These are phyloP conservation scores for Zootoca vivipara DNA, from an alignment of 2,113 vertebrate genomes.

Conservation along the genomic window DNA sequence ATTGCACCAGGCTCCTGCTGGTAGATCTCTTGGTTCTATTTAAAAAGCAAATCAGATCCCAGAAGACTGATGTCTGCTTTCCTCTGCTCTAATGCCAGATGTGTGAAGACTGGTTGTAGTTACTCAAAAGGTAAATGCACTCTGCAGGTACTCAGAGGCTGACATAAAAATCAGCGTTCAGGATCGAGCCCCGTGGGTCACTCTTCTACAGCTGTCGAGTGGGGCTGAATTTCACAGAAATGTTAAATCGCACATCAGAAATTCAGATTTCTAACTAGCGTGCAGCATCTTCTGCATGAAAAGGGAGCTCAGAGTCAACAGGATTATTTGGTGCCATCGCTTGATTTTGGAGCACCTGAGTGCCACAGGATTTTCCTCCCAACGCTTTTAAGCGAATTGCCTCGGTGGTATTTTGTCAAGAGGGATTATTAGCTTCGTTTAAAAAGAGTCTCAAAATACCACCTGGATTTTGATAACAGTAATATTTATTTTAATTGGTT, in stretches of 20 bases:
- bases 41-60: too few species aligned
- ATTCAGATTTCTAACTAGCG: background rate
- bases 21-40: too few species aligned
- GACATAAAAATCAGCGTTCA: background rate
- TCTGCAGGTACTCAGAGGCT: background rate
- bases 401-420: background rate
- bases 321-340: background rate
- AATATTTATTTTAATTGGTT: slow-evolving; percentile 30
- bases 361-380: background rate
- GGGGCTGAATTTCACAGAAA: too few species aligned
- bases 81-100: background rate
- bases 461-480: slow-evolving; percentile 12
- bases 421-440: background rate
- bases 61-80: too few species aligned
- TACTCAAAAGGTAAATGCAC: background rate
- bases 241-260: background rate
- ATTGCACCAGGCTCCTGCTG: too few species aligned
- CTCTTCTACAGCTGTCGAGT: too few species aligned
- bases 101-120: background rate
- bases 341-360: background rate
- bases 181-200: too few species aligned
- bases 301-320: background rate
- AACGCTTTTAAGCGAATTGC: background rate
- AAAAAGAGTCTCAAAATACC: slow-evolving; percentile 8
- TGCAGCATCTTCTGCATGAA: background rate